Base-by-base conservation (phyloP, 2,888 invertebrate genomes). In the Candidula unifasciata region DNA sequence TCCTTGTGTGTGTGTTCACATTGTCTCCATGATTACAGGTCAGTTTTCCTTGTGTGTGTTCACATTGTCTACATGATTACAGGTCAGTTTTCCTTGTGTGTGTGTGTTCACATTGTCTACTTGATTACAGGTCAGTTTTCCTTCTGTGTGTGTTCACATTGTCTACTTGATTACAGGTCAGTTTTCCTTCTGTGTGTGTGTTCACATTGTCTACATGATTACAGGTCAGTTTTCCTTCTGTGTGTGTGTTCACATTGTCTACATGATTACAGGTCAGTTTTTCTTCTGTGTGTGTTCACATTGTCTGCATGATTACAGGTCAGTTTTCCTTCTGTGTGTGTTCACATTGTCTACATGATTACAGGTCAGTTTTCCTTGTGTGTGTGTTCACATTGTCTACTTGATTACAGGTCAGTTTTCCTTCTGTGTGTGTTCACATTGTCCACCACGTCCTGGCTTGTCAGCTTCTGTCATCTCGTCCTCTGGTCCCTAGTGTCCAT, bases 11-110 rank as follows among this genome's bases (percentile, higher is more conserved):
- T 71, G 18, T 54, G 18, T 60, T 60, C 60, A 60, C n/a, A 24
- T 60, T 60, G 24, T n/a, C n/a, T n/a, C n/a, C n/a, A n/a, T n/a
- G 98, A 98, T 94, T 98, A 98, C 93, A 96, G 97, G 97, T 97
- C 35, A 78, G 77, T 60, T 16, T 35, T 1, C 44, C 2, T 60
- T 24, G 30, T 30, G 2, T 71, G 18, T 54, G 18, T 60, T 60
- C 60, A 60, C n/a, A 24, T 60, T 60, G 24, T n/a, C n/a, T n/a
- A n/a, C n/a, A n/a, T n/a, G 98, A 98, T 94, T 98, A 98, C 93
- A 96, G 97, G 97, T 97, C 35, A 78, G 77, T 60, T 16, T 35
- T 1, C 44, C 2, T 60, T 24, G 35, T 18, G 30, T 30, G 2
- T 71, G 18, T 54, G 18, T 60, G 10, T 21, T 18, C n/a, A 24